phyloP scores from a whole-genome alignment of 2,797 vertebrate species.

The Pelochelys cantorii region DNA sequence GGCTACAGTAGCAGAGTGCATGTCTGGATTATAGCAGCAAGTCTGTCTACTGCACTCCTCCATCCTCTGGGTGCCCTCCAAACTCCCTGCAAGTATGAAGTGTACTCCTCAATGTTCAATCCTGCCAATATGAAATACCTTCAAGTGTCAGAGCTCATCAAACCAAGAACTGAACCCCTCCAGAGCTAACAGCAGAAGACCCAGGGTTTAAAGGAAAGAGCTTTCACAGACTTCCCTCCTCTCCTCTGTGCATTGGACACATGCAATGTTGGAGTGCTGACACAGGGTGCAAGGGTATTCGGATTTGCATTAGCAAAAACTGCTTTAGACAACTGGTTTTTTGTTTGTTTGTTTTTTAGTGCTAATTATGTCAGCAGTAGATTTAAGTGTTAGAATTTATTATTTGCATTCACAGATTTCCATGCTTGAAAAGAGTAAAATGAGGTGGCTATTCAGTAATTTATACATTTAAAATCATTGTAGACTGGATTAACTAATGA shows the following conservation, averaged over 20 bases:
- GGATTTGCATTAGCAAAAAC: background rate
- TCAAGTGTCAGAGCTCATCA: background rate
- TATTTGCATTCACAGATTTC: background rate
- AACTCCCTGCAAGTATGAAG: background rate
- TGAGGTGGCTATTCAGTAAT: rapidly evolving
- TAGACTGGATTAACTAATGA: background rate
- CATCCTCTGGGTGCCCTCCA: background rate
- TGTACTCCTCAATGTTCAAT: background rate
- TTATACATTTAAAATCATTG: background rate
- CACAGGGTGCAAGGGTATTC: background rate
- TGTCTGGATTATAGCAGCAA: background rate
- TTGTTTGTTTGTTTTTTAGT: background rate
- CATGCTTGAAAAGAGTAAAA: background rate
- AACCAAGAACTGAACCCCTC: background rate
- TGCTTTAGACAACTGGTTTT: background rate
- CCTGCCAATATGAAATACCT: background rate
- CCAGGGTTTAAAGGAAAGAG: background rate
- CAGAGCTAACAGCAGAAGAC: background rate
- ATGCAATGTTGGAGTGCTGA: background rate
- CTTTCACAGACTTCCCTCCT: background rate
- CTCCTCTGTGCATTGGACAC: background rate
- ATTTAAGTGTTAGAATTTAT: background rate
- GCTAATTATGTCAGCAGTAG: background rate
- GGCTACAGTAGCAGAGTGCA: background rate
- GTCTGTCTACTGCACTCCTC: background rate